Evolutionary conservation across 2,888 invertebrate species (phyloP), one percentile per base, ranked within the genome.

Genomic region (Mechanitis messenoides): DNA sequence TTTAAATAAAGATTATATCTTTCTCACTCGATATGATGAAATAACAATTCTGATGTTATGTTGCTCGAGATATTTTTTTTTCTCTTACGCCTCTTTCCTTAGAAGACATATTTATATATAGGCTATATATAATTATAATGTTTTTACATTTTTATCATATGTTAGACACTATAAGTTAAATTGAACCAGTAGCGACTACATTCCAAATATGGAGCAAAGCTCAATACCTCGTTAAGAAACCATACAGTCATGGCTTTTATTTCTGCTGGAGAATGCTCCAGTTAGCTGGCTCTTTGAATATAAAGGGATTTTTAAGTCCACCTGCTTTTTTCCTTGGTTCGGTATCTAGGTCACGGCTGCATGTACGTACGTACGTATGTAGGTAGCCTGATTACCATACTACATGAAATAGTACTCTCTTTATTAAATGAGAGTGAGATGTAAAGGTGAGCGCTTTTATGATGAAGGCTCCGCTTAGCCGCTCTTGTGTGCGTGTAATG

Each of bases 321-420:
- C 61, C 59, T 50, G 61, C 61, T 62, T 61, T 20, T 63, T 57
- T 66, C 58, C 63, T 66, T 62, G 60, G 61, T 42, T 45, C 54
- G 42, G 33, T 53, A 66, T 62, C 54, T 68, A 54, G 68, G 64
- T 66, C 64, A 66, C 59, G 64, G 64, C 58, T 63, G 63, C 56
- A 58, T 57, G 61, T 61, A 59, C 38, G 50, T 62, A 56, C 58
- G 46, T 55, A 50, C 62, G 58, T 59, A 53, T 61, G 60, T 62
- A 55, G 60, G 56, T 56, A 55, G 55, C 57, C 35, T 46, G 62
- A 62, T 64, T 64, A 66, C 55, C 61, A 66, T 64, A 60, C 33
- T 65, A 65, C 62, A 67, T 59, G 63, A 56, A 56, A 63, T 56
- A 55, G 11, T 65, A 63, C 62, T 65, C 56, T 62, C 56, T 35